These are phyloP conservation scores for Huso huso DNA, from an alignment of 2,797 vertebrate species.

Conservation along the genomic window DNA sequence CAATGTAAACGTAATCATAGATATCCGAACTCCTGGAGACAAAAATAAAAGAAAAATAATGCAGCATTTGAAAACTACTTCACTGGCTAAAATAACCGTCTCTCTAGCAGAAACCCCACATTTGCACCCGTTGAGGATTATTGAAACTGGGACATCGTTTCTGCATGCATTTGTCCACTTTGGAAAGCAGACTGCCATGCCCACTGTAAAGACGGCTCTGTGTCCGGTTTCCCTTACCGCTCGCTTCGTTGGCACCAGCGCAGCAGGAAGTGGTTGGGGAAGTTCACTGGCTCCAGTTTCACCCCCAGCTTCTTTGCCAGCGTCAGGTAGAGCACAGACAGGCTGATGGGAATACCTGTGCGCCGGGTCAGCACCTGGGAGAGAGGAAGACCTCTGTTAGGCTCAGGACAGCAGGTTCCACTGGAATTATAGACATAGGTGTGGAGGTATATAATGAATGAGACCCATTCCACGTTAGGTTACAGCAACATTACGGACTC, in stretches of 20 bases:
- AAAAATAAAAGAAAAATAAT: neutral
- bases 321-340: conserved; percentile 90
- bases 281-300: conserved; percentile 87
- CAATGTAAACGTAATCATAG: conserved; percentile 88
- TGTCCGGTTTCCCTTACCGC: conserved; percentile 52
- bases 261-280: conserved; percentile 91
- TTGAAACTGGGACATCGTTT: neutral
- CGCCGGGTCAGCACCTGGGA: conserved; percentile 78
- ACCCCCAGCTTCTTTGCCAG: conserved; percentile 80
- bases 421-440: too few species aligned
- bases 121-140: neutral
- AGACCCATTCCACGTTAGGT: too few species aligned
- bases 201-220: neutral
- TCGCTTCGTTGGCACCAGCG: conserved; percentile 83
- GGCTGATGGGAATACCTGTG: conserved; percentile 94
- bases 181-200: neutral
- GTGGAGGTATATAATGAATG: too few species aligned
- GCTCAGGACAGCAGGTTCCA: too few species aligned
- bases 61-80: neutral
- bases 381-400: too few species aligned
- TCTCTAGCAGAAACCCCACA: neutral
- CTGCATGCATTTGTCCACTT: neutral
- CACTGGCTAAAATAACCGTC: too few species aligned
- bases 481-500: too few species aligned
- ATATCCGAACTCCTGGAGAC: conserved; percentile 73